Percentiles rank a stretch among this genome's conserved stretches.
These are phyloP conservation scores for Danionella dracula DNA, from an alignment of 2,797 vertebrate genomes.

Conservation along the genomic window DNA sequence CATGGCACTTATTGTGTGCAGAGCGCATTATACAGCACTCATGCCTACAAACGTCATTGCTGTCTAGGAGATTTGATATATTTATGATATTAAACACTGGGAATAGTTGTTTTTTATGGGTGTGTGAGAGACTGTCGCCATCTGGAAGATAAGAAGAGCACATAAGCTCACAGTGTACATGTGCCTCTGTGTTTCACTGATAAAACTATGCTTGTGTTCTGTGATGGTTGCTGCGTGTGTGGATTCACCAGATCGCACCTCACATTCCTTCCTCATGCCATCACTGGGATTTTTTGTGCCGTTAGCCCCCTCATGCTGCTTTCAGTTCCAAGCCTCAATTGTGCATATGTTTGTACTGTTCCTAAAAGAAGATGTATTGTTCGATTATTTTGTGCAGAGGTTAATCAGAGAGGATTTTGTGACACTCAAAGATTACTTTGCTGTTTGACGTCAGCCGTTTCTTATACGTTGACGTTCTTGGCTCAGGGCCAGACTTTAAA, in stretches of 20 bases:
- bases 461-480: not conserved
- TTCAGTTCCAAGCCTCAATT: not conserved
- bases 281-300: not conserved
- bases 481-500: not conserved
- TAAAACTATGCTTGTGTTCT: not conserved
- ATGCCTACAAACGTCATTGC: no score
- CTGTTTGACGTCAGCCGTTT: not conserved
- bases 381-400: not conserved
- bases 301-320: not conserved
- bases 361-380: not conserved
- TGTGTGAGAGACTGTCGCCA: not conserved
- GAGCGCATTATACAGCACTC: no score
- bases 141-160: conserved; percentile 1
- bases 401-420: not conserved
- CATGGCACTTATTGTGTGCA: no score
- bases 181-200: not conserved
- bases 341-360: not conserved
- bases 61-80: not conserved
- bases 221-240: not conserved
- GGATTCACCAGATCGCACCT: not conserved
- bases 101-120: not conserved
- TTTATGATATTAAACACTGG: not conserved
- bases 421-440: not conserved
- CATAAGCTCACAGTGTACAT: not conserved
- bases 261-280: not conserved